A percentile compares a stretch with the other conserved stretches of the same genome.
phyloP scores from a whole-genome alignment of 2,113 vertebrate species.

The Ceuthmochares aereus region DNA sequence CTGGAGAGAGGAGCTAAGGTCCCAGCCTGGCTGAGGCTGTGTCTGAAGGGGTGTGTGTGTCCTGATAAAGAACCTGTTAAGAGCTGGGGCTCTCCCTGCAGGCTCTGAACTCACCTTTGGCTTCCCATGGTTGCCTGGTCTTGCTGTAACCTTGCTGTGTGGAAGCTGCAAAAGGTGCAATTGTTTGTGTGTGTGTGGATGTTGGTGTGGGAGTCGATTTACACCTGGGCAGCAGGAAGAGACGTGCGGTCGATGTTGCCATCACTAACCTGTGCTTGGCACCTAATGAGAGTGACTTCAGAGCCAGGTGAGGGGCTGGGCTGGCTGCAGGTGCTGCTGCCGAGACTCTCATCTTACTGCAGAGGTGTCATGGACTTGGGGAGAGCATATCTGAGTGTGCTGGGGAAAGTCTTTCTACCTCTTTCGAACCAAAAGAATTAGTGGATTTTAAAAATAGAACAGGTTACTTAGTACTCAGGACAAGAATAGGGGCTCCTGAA shows the following conservation, averaged over 20 bases:
- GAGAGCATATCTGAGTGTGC: background rate
- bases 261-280: rapidly evolving
- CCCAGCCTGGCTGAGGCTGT: background rate
- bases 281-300: background rate
- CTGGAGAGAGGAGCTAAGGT: background rate
- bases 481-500: background rate
- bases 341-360: background rate
- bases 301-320: background rate
- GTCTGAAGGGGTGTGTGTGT: background rate
- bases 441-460: background rate
- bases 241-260: rapidly evolving
- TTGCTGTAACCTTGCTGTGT: background rate
- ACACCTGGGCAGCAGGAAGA: background rate
- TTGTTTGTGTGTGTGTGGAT: too few relatives aligned
- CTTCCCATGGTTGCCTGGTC: background rate
- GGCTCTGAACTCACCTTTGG: background rate
- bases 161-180: background rate
- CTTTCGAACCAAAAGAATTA: background rate
- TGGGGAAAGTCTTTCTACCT: rapidly evolving
- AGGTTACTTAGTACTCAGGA: background rate
- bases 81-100: background rate
- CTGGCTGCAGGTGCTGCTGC: background rate
- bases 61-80: background rate
- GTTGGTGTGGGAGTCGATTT: background rate
- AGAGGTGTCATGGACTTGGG: too few relatives aligned